Base-by-base conservation (phyloP, 2,888 invertebrate species). In the Chymomyza caudatula region DNA sequence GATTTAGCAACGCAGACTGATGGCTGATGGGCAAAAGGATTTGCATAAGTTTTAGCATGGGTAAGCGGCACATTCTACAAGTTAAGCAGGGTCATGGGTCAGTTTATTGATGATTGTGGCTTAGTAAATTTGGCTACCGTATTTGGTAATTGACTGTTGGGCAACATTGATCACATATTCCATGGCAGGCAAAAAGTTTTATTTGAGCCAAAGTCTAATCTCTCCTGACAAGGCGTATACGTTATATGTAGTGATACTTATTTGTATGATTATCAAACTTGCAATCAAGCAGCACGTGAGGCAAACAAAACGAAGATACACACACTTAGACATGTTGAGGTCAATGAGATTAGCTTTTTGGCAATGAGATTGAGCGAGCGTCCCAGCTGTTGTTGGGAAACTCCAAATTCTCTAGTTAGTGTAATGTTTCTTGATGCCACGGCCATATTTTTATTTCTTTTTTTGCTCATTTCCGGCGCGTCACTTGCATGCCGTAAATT, bases 401-500 rank as follows among this genome's bases (percentile, higher is more conserved):
- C n/a, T n/a, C n/a, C n/a, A n/a, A n/a, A 11, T 0, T 11, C 29
- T 37, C 11, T 37, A 37, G 29, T 37, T 37, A 37, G 29, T 37
- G 23, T 25, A 25, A 4, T 4, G 25, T 25, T 37, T 37, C 11
- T 37, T 37, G 29, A 0, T 37, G 29, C 11, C 11, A 11, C 29
- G 11, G 29, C 29, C 29, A 37, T n/a, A n/a, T 37, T 37, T 37
- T 37, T 37, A 37, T 37, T 11, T 37, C 2, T 74, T 65, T 72
- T 71, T 78, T 60, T 70, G 42, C 82, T 85, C 79, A 81, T 81
- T 78, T 81, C 80, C 80, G 82, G 69, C 65, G 71, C 80, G 75
- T 67, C 69, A 70, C 69, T 60, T 76, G 81, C 80, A 79, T 67
- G 79, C 85, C 74, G 85, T 78, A 85, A 82, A 81, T 85, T 74